Base-by-base conservation (phyloP, 2,797 vertebrate genomes). In the Spinibarbus caldwelli region DNA sequence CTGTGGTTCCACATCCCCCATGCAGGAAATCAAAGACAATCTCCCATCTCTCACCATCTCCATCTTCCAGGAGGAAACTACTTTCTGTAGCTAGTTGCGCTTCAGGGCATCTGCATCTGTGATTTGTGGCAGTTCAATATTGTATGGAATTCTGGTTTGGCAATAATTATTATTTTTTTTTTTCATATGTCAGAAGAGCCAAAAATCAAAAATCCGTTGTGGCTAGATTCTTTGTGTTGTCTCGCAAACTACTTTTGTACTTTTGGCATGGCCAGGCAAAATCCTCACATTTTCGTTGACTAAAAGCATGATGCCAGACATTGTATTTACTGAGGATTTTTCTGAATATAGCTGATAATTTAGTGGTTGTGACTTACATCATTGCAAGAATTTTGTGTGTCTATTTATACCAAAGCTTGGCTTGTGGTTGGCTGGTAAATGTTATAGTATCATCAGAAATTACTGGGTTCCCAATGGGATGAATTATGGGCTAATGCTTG, bases 231-330 rank as follows among this genome's bases (percentile, higher is more conserved):
- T 47, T 57, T 38, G 70, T 47, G 64, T 76, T 82, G 67, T 26
- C 78, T 78, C 21, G 47, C 43, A 72, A 45, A 47, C 70, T 17
- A 29, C 70, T 72, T 71, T 41, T 26, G 68, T 43, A 14, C 57
- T 62, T 64, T 36, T 75, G 47, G 5, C 29, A 52, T 10, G 23
- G 36, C 29, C 21, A 52, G 19, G 3, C 82, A 89, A 90, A 91
- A 89, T 89, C 47, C 87, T 79, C 84, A 84, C 43, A 62, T 85
- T 79, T 34, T 83, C 36, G 1, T 12, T 81, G 85, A 88, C 87
- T 90, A 90, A 89, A 88, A 86, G 89, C 87, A 86, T 78, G 6
- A 2, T 45, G 59, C 83, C 87, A 88, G 31, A 80, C 80, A 89
- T 88, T 73, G 26, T 83, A 73, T 67, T 73, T 81, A 75, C 78